Conservation (phyloP, 2,888 invertebrate genomes). For the Pseudococcus viburni region DNA sequence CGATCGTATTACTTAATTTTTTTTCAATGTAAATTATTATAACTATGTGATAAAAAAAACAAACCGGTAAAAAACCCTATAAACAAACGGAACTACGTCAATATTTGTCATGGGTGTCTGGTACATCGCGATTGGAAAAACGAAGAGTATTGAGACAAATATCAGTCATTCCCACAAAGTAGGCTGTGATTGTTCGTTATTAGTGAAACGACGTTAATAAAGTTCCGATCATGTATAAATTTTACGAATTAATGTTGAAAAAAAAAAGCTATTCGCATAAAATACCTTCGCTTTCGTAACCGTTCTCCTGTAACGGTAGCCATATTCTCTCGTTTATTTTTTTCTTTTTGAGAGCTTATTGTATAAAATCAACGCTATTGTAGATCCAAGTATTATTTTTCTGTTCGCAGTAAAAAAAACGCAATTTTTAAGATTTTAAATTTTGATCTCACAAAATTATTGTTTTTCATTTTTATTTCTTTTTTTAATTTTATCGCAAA, state of each 20-base stretch:
- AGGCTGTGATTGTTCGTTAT: conserved; percentile 54
- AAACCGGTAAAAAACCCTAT: neutral
- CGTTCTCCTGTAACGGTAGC: neutral
- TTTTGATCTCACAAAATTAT: conserved; percentile 48
- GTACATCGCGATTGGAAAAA: conserved; percentile 33
- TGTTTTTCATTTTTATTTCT: conserved; percentile 19
- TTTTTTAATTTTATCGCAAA: conserved; percentile 16
- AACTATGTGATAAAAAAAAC: conserved; percentile 19
- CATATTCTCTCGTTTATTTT: neutral
- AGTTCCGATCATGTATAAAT: conserved; percentile 48
- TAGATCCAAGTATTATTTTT: neutral
- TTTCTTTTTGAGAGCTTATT: conserved; percentile 30
- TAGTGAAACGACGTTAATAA: conserved; percentile 55
- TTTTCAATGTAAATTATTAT: conserved; percentile 18
- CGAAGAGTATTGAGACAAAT: conserved; percentile 17
- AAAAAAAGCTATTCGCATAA: conserved; percentile 1
- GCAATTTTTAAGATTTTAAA: conserved; percentile 26
- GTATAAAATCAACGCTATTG: conserved; percentile 25
- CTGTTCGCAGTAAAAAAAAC: neutral
- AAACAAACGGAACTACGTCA: conserved; percentile 35
- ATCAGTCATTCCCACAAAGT: conserved; percentile 54
- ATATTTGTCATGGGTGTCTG: conserved; percentile 34
- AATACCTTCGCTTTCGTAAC: neutral
- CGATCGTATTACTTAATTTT: conserved; percentile 23
- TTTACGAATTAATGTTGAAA: conserved; percentile 36